Evolutionary conservation across 2,888 invertebrate species (phyloP).

Genomic region (Globia sparganii): DNA sequence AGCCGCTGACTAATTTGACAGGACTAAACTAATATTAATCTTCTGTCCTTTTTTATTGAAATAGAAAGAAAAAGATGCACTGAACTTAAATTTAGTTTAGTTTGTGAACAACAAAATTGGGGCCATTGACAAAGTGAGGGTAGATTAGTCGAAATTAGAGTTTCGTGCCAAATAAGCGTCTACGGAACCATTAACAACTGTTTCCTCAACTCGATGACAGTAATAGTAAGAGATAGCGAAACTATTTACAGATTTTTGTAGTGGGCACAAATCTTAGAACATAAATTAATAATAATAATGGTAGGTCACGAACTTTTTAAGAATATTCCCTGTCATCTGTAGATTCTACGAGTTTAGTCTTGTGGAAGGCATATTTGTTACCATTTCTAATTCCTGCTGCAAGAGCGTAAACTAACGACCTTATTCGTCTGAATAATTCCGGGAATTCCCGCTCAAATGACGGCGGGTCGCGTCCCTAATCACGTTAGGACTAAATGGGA

Average conservation of each 20-base stretch:
- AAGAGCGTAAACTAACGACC: neutral
- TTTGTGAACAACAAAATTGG: too few species aligned
- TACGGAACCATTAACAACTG: neutral
- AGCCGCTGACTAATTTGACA: too few species aligned
- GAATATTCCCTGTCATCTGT: neutral
- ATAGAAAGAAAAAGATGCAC: too few species aligned
- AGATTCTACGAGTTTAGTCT: neutral
- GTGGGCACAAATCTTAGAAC: neutral
- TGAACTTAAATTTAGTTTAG: too few species aligned
- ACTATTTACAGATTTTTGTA: neutral
- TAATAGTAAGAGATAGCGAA: neutral
- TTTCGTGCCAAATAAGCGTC: neutral
- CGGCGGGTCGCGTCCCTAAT: constrained; percentile 10
- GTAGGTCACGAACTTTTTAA: neutral
- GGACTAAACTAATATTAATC: too few species aligned
- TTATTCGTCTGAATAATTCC: constrained; percentile 14
- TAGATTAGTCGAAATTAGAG: constrained; percentile 10
- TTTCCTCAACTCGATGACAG: neutral
- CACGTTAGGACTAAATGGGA: neutral
- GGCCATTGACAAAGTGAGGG: constrained; percentile 34
- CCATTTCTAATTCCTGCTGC: constrained; percentile 11
- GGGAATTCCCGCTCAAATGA: constrained; percentile 1
- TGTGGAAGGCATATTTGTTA: neutral
- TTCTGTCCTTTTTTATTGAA: too few species aligned
- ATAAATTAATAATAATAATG: neutral